phyloP scores from a whole-genome alignment of 2,797 vertebrate genomes.

The Siniperca scherzeri region DNA sequence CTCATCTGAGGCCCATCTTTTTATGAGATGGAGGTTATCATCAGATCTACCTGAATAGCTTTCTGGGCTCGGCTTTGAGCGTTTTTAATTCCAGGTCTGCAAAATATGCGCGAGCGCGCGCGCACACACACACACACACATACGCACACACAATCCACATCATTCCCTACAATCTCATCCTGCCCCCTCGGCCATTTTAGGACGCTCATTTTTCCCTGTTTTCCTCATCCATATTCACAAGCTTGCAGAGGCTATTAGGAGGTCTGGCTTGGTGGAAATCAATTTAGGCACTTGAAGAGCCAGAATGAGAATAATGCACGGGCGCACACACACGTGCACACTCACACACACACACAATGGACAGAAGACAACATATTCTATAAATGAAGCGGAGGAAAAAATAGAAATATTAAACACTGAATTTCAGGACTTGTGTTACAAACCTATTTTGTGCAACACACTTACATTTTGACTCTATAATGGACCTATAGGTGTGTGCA shows the following conservation, averaged over 20 bases:
- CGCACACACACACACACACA: conserved; percentile 45
- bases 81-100: conserved; percentile 82
- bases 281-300: conserved; percentile 71
- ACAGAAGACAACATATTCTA: conserved; percentile 14
- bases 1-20: conserved; percentile 92
- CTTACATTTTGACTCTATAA: conserved; percentile 8
- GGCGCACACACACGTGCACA: not conserved
- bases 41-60: conserved; percentile 85
- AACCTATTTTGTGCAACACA: not conserved
- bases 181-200: conserved; percentile 63
- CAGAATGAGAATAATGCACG: conserved; percentile 34
- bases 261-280: conserved; percentile 71
- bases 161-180: conserved; percentile 59
- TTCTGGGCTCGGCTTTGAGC: conserved; percentile 80
- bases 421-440: not conserved
- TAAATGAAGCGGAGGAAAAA: not conserved
- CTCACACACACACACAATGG: not conserved
- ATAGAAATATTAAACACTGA: not conserved
- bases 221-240: conserved; percentile 82
- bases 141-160: conserved; percentile 36
- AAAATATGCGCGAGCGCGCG: conserved; percentile 33
- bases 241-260: conserved; percentile 66
- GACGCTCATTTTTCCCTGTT: conserved; percentile 57
- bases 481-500: not conserved
- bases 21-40: conserved; percentile 86